phyloP scores from a whole-genome alignment of 2,888 invertebrate species.

The Pyrocoelia pectoralis region DNA sequence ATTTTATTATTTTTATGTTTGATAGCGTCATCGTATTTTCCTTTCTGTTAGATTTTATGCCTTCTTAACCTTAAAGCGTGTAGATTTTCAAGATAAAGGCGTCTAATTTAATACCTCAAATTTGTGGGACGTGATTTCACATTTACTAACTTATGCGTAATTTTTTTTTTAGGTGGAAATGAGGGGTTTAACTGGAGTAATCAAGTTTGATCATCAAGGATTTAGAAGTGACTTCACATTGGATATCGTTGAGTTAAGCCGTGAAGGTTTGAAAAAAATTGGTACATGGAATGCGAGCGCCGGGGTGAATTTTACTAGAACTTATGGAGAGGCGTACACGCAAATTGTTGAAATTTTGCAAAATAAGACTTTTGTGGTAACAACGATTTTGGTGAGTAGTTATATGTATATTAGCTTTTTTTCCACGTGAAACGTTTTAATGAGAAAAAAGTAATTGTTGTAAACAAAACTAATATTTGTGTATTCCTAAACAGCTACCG shows the following conservation, averaged over 20 bases:
- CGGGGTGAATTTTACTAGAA: constrained; percentile 87
- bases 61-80: background rate
- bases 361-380: constrained; percentile 91
- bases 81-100: background rate
- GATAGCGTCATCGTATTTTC: constrained; percentile 4
- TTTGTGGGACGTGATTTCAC: background rate
- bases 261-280: constrained; percentile 83
- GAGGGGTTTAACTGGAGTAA: constrained; percentile 90
- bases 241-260: constrained; percentile 89
- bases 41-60: background rate
- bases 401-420: background rate
- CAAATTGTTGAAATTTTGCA: constrained; percentile 90
- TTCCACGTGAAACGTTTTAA: too few relatives aligned
- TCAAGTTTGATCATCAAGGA: constrained; percentile 94
- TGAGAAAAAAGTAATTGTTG: too few relatives aligned
- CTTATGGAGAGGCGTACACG: constrained; percentile 84
- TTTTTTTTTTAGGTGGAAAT: constrained; percentile 80
- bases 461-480: too few relatives aligned
- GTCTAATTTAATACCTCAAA: background rate
- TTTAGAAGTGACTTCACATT: constrained; percentile 90
- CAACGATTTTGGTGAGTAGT: constrained; percentile 85
- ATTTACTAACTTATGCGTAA: constrained; percentile 12
- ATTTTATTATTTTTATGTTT: constrained; percentile 7
- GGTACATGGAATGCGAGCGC: constrained; percentile 90
- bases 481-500: too few relatives aligned